Conservation (phyloP, 2,888 invertebrate genomes). For the Parthenolecanium corni region DNA sequence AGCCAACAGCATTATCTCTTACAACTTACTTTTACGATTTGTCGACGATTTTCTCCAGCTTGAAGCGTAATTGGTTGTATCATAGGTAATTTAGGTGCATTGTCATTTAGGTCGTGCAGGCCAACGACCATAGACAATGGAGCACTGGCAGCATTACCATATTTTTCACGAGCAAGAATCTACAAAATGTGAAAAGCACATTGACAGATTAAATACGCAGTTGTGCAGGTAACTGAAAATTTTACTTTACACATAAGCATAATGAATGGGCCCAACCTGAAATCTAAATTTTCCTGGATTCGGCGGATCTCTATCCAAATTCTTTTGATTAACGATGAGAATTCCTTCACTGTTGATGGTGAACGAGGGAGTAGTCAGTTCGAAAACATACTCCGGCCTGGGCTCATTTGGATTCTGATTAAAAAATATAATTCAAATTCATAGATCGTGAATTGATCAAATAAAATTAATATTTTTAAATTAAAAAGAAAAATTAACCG, state of each 20-base stretch:
- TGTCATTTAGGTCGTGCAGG: slow-evolving; percentile 73
- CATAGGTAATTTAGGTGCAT: slow-evolving; percentile 68
- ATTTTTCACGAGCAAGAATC: slow-evolving; percentile 73
- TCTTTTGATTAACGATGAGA: slow-evolving; percentile 68
- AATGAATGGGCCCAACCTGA: no score
- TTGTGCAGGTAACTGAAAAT: no score
- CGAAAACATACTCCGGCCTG: slow-evolving; percentile 66
- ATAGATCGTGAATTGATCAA: not conserved
- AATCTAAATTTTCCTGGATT: slow-evolving; percentile 73
- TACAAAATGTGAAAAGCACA: no score
- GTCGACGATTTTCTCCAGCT: slow-evolving; percentile 57
- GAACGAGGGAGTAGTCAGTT: slow-evolving; percentile 73
- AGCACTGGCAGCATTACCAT: slow-evolving; percentile 66
- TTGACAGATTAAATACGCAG: not conserved
- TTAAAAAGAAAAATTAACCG: no score
- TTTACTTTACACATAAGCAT: no score
- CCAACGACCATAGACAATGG: slow-evolving; percentile 67
- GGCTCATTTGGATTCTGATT: slow-evolving; percentile 64
- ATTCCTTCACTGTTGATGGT: slow-evolving; percentile 59
- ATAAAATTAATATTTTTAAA: not conserved
- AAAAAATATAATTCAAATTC: no score
- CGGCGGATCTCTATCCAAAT: slow-evolving; percentile 75
- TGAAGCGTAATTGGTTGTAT: slow-evolving; percentile 69
- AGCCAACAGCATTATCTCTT: no score
- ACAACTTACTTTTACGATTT: slow-evolving; percentile 53